These are phyloP conservation scores for Diuraphis noxia DNA, from an alignment of 1,140 invertebrate species.

Conservation along the genomic window DNA sequence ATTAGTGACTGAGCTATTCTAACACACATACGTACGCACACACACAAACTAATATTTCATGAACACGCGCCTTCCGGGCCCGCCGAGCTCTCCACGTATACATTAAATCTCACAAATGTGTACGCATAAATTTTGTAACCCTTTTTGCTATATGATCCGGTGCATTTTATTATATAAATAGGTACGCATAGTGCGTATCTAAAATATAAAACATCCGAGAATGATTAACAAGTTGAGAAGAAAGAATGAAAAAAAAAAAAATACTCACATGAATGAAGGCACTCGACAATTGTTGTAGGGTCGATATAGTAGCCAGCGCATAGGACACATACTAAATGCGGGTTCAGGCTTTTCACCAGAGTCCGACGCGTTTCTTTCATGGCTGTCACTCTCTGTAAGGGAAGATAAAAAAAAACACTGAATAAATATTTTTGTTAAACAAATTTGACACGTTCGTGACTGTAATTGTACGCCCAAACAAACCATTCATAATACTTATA, in stretches of 20 bases:
- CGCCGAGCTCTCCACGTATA: background rate
- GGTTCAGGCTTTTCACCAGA: conserved; percentile 64
- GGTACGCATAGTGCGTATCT: background rate
- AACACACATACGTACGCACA: background rate
- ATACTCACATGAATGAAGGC: conserved; percentile 88
- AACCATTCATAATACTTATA: background rate
- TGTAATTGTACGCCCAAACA: background rate
- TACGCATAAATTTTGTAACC: conserved; percentile 7
- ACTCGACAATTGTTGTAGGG: conserved; percentile 92
- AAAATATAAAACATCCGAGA: background rate
- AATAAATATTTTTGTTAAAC: conserved; percentile 44
- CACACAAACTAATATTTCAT: background rate
- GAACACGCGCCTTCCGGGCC: background rate
- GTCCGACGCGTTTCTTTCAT: background rate
- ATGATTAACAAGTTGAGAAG: background rate
- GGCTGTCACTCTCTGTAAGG: conserved; percentile 14
- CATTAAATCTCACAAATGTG: conserved; percentile 12
- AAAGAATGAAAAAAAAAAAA: background rate
- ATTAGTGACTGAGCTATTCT: conserved; percentile 35
- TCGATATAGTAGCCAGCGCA: conserved; percentile 93
- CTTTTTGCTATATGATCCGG: background rate
- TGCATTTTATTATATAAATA: conserved; percentile 7
- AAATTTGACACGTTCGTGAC: conserved; percentile 43
- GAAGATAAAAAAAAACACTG: conserved; percentile 23
- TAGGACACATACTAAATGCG: conserved; percentile 74